Base-by-base conservation (phyloP, 1,140 invertebrate species). In the Zaprionus ornatus region DNA sequence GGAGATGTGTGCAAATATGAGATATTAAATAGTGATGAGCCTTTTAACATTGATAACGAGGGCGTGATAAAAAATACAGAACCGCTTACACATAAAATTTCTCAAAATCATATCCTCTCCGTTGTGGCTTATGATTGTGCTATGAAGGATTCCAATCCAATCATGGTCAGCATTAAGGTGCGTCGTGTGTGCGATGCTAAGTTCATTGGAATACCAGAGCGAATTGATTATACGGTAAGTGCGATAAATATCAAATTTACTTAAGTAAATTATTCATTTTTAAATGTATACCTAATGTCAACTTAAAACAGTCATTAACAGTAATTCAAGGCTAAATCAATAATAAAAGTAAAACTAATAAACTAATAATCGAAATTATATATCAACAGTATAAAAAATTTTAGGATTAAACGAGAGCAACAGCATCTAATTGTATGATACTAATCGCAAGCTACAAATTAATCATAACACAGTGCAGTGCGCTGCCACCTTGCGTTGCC, bases 91-190 rank as follows among this genome's bases (percentile, higher is more conserved):
- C 99, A 98, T 93, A 97, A 97, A 90, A 94, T 96, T 40, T 97
- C 97, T 1, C 98, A 98, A 93, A 99, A 99, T 93, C 98, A 99
- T 93, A 99, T 99, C 74, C 94, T 99, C n/a, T 97, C 96, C 13
- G 97, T 99, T 35, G 97, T 98, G n/a, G 98, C 98, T 0, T 98
- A 97, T 91, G 98, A 99, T 92, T 99, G 98, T 91, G 98, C 97
- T 15, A 98, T 98, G 96, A 97, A 97, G 90, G 95, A 96, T 88
- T 96, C 95, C 1, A 95, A 97, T 6, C 97, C 98, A 0, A 97
- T 98, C 2, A 97, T 99, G 95, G 97, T 99, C 74, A 99, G 97
- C 80, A 97, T 99, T 90, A 97, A 98, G 93, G 97, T 99, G 17
- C 79, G 88, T 4, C 87, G 92, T 1, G 88, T 92, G 7, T 93